Evolutionary conservation across 1,140 invertebrate genomes (phyloP).

Genomic region (Nautilus pompilius): DNA sequence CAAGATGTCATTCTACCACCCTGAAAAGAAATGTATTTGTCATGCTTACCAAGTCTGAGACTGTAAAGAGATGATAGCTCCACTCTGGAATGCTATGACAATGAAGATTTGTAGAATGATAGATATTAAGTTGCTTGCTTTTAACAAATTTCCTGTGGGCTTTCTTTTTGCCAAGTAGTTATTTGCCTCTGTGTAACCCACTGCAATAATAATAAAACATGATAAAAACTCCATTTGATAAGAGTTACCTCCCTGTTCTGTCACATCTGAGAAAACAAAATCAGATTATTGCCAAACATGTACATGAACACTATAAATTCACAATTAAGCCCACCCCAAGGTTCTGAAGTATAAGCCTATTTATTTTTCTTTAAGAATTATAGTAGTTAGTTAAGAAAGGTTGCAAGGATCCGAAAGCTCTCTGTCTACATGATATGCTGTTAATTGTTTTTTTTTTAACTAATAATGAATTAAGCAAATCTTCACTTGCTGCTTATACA

Average conservation of each 20-base stretch:
- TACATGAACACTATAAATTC: too few species aligned
- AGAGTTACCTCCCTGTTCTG: too few species aligned
- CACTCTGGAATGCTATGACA: conserved; percentile 65
- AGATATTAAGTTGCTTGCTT: conserved; percentile 57
- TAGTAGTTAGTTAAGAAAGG: too few species aligned
- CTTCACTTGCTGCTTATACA: too few species aligned
- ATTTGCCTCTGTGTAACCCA: conserved; percentile 65
- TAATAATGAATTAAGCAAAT: too few species aligned
- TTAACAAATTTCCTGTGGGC: conserved; percentile 65
- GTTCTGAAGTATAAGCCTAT: too few species aligned
- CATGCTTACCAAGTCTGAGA: conserved; percentile 66
- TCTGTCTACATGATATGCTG: too few species aligned
- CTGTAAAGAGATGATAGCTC: conserved; percentile 64
- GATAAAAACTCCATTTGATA: too few species aligned
- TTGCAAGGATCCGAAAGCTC: too few species aligned
- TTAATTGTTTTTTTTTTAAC: too few species aligned
- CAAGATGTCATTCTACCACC: not conserved
- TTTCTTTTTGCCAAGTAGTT: conserved; percentile 66
- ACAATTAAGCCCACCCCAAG: too few species aligned
- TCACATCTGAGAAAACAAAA: not conserved
- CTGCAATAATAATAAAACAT: conserved; percentile 35
- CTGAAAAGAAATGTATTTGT: not conserved
- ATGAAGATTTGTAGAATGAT: conserved; percentile 70
- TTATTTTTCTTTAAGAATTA: too few species aligned
- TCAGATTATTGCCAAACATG: not conserved